phyloP scores from a whole-genome alignment of 2,888 invertebrate genomes.

The Amiota communis region DNA sequence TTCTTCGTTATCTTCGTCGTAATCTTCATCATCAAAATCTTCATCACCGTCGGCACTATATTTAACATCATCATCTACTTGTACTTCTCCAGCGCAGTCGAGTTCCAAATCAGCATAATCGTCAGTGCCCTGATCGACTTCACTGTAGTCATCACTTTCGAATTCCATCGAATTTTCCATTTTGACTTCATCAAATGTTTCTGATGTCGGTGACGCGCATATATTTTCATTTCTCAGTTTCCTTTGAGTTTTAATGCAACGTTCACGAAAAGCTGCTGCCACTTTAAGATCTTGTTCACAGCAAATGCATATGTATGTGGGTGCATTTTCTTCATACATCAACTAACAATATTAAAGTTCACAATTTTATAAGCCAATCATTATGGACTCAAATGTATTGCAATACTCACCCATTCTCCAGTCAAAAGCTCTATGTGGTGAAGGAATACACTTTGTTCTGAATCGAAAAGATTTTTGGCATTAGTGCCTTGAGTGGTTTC shows the following conservation, averaged over 20 bases:
- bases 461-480: conserved; percentile 47
- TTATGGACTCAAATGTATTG: background rate
- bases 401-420: conserved; percentile 53
- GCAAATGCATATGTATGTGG: conserved; percentile 43
- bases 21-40: background rate
- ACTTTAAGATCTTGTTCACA: conserved; percentile 22
- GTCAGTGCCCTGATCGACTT: no score
- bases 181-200: background rate
- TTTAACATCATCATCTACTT: background rate
- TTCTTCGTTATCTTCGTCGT: background rate
- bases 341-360: background rate
- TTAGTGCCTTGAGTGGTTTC: conserved; percentile 48
- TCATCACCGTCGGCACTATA: background rate
- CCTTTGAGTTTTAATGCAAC: conserved; percentile 22
- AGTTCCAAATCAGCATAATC: no score
- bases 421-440: conserved; percentile 56
- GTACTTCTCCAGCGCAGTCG: background rate
- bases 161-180: background rate
- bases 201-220: background rate
- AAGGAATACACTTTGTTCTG: conserved; percentile 48
- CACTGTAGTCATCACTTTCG: background rate
- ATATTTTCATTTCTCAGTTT: background rate
- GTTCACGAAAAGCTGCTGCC: conserved; percentile 30
- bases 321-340: conserved; percentile 28
- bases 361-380: background rate